Percentiles rank a stretch among this genome's conserved stretches.
phyloP scores from a whole-genome alignment of 2,113 vertebrate genomes.

The Perca schrenkii region DNA sequence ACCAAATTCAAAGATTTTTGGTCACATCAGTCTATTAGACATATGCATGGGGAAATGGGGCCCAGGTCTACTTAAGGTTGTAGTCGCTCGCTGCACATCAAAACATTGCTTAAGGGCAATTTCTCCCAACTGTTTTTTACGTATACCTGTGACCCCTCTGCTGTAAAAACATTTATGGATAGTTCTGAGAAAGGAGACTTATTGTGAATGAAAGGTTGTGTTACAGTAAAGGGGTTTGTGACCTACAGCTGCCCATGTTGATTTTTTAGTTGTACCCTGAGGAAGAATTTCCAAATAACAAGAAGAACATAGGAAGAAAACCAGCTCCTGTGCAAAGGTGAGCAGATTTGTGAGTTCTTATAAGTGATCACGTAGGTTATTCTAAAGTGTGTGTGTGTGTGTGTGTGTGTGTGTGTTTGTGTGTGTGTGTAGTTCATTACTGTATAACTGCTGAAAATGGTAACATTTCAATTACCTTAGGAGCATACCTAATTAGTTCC shows the following conservation, averaged over 20 bases:
- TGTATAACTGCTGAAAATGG: slow-evolving; percentile 10
- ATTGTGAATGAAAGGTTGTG: slow-evolving; percentile 54
- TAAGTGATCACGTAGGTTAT: not conserved
- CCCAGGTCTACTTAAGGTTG: slow-evolving; percentile 24
- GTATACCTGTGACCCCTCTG: slow-evolving; percentile 56
- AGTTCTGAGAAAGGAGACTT: slow-evolving; percentile 63
- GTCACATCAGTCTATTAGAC: too few relatives aligned
- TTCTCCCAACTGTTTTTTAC: slow-evolving; percentile 47
- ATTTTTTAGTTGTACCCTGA: slow-evolving; percentile 29
- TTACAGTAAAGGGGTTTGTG: slow-evolving; percentile 31
- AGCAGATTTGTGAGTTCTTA: slow-evolving; percentile 1
- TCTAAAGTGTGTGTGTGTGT: not conserved
- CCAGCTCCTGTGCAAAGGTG: slow-evolving; percentile 31
- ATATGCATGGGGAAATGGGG: too few relatives aligned
- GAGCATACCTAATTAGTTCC: slow-evolving; percentile 35
- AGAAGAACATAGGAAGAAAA: not conserved
- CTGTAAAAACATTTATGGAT: slow-evolving; percentile 57
- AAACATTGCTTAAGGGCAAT: slow-evolving; percentile 26
- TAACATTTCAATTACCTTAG: slow-evolving; percentile 38
- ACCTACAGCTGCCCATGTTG: slow-evolving; percentile 26
- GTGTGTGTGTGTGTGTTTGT: too few relatives aligned
- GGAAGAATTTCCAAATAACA: slow-evolving; percentile 26
- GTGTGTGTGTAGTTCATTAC: slow-evolving; percentile 7
- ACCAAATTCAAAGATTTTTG: too few relatives aligned
- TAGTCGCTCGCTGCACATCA: slow-evolving; percentile 36